Evolutionary conservation across 2,797 vertebrate genomes (phyloP), one percentile per base, ranked within the genome.

Genomic region (Sebastes cheni): DNA sequence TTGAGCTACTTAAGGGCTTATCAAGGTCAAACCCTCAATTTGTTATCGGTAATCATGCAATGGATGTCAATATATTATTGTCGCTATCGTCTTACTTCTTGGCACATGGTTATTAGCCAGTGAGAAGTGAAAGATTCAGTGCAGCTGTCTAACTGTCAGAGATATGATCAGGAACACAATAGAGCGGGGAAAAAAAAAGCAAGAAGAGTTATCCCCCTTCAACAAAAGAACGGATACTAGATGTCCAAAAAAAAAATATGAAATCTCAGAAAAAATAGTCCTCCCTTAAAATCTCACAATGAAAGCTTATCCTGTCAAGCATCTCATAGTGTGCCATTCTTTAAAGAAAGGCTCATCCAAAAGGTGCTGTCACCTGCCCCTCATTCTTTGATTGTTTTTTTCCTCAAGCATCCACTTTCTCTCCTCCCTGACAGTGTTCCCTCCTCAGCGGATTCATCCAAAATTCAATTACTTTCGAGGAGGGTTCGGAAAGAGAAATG

Each of bases 391-490:
- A 90, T 90, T 91, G 86, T 90, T 92, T 91, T 87, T 82, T 77
- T 66, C 84, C 71, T 79, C 85, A 27, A 88, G 83, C 82, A 76
- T 85, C 59, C 77, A 54, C 88, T 84, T 23, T 77, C 71, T 70
- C 58, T 77, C 64, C 58, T 50, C 46, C 77, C 32, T 75, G 79
- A 90, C 78, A 82, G 74, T 62, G 73, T 82, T 86, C 84, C 75
- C 77, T 91, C 86, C 81, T 82, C 72, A 4, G 76, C 46, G 77
- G 91, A 92, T 91, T 91, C 89, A 88, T 90, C 86, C 87, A 69
- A 89, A 93, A 94, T 94, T 94, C 92, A 92, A 94, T 94, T 92
- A 94, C 90, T 91, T 90, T 90, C 50, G 30, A 84, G 79, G 70
- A 89, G 72, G 87, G 82, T 88, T 92, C 75, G 11, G 85, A 8